These are phyloP conservation scores for Protobothrops flavoviridis DNA, from an alignment of 2,113 vertebrate genomes.

Conservation along the genomic window DNA sequence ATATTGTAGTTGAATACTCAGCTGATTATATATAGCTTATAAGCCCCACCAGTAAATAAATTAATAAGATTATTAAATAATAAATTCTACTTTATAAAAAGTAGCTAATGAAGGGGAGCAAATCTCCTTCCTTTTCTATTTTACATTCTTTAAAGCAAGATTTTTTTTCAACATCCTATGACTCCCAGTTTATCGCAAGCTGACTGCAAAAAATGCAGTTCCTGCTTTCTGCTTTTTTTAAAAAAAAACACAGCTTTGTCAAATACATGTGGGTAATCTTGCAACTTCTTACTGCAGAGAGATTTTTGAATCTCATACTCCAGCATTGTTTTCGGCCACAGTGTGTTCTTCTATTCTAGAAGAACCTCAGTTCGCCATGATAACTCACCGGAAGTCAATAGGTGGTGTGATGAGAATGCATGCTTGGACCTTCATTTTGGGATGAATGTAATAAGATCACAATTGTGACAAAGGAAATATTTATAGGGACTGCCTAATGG, in stretches of 20 bases:
- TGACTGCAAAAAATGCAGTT: background rate
- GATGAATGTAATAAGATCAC: background rate
- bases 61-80: background rate
- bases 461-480: background rate
- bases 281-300: background rate
- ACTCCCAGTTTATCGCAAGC: background rate
- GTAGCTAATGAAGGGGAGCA: background rate
- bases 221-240: background rate
- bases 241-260: background rate
- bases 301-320: background rate
- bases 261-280: background rate
- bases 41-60: background rate
- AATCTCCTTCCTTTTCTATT: background rate
- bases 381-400: background rate
- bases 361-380: background rate
- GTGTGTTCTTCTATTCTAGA: background rate
- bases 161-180: background rate
- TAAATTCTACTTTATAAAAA: background rate
- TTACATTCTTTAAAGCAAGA: background rate
- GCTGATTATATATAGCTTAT: background rate
- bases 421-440: background rate
- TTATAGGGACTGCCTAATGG: background rate
- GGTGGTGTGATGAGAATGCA: background rate
- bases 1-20: background rate
- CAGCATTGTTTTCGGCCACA: background rate